Percentiles rank a stretch among this genome's conserved stretches.
phyloP scores from a whole-genome alignment of 2,113 vertebrate species.

The Castor canadensis region DNA sequence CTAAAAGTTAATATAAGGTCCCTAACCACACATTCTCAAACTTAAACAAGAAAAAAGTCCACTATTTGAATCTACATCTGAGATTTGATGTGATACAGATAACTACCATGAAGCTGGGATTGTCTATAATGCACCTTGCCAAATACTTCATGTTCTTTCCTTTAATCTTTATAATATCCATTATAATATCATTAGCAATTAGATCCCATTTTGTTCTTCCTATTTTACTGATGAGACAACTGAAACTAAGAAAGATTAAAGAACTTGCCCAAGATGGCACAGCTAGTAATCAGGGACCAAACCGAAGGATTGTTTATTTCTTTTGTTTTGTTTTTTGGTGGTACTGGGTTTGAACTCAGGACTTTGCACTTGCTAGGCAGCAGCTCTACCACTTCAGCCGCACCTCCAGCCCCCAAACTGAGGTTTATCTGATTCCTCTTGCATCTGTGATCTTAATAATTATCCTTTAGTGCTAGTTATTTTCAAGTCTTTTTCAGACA shows the following conservation, averaged over 20 bases:
- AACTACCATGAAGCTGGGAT: not conserved
- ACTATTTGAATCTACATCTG: not conserved
- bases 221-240: not conserved
- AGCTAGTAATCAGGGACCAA: not conserved
- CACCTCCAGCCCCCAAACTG: not conserved
- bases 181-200: too few species aligned
- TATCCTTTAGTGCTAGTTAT: not conserved
- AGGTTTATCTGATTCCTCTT: not conserved
- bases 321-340: too few species aligned
- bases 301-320: too few species aligned
- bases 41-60: not conserved
- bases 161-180: not conserved
- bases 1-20: not conserved
- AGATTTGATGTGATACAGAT: not conserved
- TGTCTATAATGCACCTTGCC: not conserved
- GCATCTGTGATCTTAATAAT: not conserved
- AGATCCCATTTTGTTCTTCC: not conserved
- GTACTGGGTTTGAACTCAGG: too few species aligned
- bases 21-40: not conserved
- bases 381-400: too few species aligned
- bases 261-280: not conserved
- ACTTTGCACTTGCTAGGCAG: too few species aligned
- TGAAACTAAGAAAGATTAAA: not conserved
- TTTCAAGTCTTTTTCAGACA: not conserved
- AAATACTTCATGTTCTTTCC: not conserved